Conservation (phyloP, 64 coral and sea anemone genomes). For the Platygyra sinensis region DNA sequence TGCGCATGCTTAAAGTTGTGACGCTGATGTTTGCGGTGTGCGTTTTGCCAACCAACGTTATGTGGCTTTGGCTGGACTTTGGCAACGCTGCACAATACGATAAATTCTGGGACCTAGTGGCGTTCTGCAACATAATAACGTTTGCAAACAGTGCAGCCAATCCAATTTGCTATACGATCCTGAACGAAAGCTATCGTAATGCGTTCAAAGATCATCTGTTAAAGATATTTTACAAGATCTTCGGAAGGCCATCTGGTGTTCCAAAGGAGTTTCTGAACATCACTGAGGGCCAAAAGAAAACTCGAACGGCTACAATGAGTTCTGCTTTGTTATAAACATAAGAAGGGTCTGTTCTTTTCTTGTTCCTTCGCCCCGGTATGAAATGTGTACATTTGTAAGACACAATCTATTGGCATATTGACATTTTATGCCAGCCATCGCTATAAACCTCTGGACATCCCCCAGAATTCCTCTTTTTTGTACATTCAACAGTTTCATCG, state of each 20-base stretch:
- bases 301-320: not conserved
- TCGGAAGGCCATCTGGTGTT: not conserved
- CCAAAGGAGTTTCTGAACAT: not conserved
- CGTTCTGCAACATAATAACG: slow-evolving; percentile 50
- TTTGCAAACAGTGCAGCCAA: slow-evolving; percentile 74
- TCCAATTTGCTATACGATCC: slow-evolving; percentile 64
- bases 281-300: not conserved
- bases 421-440: no score
- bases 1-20: slow-evolving; percentile 63
- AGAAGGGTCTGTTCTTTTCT: not conserved
- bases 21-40: slow-evolving; percentile 58
- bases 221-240: not conserved
- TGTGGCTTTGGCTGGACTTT: slow-evolving; percentile 73
- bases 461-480: no score
- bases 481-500: no score
- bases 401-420: no score
- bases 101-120: slow-evolving; percentile 51
- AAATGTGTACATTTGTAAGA: no score
- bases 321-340: not conserved
- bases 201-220: slow-evolving; percentile 52
- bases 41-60: slow-evolving; percentile 64
- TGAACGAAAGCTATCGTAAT: slow-evolving; percentile 46
- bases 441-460: no score
- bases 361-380: not conserved
- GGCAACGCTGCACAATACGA: slow-evolving; percentile 38